Conservation (phyloP, 2,888 invertebrate species). For the Oxystoma pomonae region DNA sequence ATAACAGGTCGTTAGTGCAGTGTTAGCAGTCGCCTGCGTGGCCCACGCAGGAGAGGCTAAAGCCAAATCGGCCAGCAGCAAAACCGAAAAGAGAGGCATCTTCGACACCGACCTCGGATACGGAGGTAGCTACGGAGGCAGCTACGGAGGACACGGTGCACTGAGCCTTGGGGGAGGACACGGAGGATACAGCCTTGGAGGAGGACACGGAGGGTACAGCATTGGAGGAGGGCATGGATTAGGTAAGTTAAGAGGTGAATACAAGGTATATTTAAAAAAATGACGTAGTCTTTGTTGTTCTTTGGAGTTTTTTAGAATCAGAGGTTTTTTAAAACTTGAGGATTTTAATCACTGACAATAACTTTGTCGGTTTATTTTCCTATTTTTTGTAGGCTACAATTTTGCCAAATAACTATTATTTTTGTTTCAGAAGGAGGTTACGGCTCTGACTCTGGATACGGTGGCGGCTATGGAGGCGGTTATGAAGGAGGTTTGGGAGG, state of each 20-base stretch:
- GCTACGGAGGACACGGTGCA: slow-evolving; percentile 19
- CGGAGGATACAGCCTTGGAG: slow-evolving; percentile 14
- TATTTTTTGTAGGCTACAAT: too few relatives aligned
- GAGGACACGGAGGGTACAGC: slow-evolving; percentile 14
- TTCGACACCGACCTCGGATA: slow-evolving; percentile 32
- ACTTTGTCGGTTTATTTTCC: too few relatives aligned
- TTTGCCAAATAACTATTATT: too few relatives aligned
- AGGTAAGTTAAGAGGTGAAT: slow-evolving; percentile 3
- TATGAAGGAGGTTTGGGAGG: slow-evolving; percentile 21
- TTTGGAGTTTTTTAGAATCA: too few relatives aligned
- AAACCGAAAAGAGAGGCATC: slow-evolving; percentile 36
- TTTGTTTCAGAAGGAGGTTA: slow-evolving; percentile 15
- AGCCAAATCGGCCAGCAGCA: slow-evolving; percentile 23
- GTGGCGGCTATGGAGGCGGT: slow-evolving; percentile 26
- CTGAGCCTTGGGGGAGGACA: slow-evolving; percentile 21
- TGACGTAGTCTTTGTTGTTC: too few relatives aligned
- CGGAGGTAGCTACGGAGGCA: slow-evolving; percentile 25
- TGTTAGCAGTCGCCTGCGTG: slow-evolving; percentile 36
- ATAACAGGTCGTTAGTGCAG: slow-evolving; percentile 30
- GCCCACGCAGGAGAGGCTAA: slow-evolving; percentile 35
- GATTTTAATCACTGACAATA: too few relatives aligned
- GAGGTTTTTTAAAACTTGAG: too few relatives aligned
- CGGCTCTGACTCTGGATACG: slow-evolving; percentile 20
- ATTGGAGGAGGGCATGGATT: slow-evolving; percentile 25
- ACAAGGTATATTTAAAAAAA: too few relatives aligned